Conservation (phyloP, 1,140 invertebrate species). For the Euwallacea fornicatus region DNA sequence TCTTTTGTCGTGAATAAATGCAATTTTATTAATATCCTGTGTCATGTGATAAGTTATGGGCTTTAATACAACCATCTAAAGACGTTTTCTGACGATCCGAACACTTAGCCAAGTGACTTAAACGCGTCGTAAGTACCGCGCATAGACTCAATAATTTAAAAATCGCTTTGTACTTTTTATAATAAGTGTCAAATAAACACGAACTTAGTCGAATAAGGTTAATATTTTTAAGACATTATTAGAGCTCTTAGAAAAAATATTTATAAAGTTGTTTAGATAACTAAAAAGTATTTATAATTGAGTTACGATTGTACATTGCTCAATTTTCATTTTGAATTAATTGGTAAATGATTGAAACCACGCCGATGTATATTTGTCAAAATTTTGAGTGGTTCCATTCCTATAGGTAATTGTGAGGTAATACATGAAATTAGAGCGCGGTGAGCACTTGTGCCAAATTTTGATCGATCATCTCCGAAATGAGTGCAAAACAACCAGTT, state of each 20-base stretch:
- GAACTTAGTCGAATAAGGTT: conserved; percentile 49
- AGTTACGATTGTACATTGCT: conserved; percentile 52
- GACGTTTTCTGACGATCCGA: conserved; percentile 17
- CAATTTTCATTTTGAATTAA: conserved; percentile 38
- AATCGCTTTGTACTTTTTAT: conserved; percentile 54
- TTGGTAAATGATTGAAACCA: not conserved
- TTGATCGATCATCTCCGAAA: not conserved
- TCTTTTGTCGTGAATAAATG: too few species aligned
- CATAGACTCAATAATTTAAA: conserved; percentile 32
- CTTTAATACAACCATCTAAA: not conserved
- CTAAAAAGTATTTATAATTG: conserved; percentile 48
- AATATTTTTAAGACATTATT: conserved; percentile 50
- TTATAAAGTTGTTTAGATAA: conserved; percentile 49
- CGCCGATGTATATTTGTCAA: conserved; percentile 38
- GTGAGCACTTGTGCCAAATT: conserved; percentile 11
- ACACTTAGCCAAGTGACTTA: conserved; percentile 36
- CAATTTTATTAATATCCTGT: not conserved
- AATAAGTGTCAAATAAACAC: conserved; percentile 48
- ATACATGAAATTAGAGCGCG: conserved; percentile 9
- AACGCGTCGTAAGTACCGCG: conserved; percentile 27
- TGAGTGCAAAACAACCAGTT: not conserved
- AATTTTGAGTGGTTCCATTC: conserved; percentile 32
- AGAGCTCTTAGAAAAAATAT: conserved; percentile 46
- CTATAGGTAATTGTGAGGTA: conserved; percentile 18
- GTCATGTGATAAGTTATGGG: conserved; percentile 3